Base-by-base conservation (phyloP, 2,888 invertebrate species). In the Zhuqinia jingwanae region DNA sequence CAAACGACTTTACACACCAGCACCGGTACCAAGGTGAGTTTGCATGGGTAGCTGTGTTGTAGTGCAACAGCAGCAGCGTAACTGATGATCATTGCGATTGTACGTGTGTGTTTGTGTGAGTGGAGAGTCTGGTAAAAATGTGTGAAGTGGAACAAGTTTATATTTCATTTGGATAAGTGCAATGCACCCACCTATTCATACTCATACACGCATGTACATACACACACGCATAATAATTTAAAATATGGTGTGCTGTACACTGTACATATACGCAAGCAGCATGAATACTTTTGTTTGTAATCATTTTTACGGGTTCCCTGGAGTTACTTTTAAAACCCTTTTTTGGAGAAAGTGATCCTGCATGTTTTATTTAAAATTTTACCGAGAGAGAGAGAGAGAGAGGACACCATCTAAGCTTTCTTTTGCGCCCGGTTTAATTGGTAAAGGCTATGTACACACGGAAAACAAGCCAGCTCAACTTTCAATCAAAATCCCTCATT, bases 221-320 rank as follows among this genome's bases (percentile, higher is more conserved):
- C 65, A 68, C 36, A 30, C n/a, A n/a, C n/a, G n/a, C n/a, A n/a
- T n/a, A 36, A 36, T 36, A 36, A 36, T 36, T 36, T 36, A 6
- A 3, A 36, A 36, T 36, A 36, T 36, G 36, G 36, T 36, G 8
- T 36, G 36, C 22, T 63, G 13, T 58, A n/a, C 58, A n/a, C n/a
- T 15, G 56, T 17, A 56, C 56, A 15, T 5, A 36, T 6, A 36
- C 8, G 36, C 8, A 13, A 60, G 2, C 60, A 25, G 27, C 22
- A 5, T 1, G 22, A 63, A 25, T 63, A 63, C 63, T 27, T 25
- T 27, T 36, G 36, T 36, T 36, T 25, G 25, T 58, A 17, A 20
- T 20, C n/a, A 58, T 70, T 75, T 75, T 53, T n/a, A 17, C 30
- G n/a, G 73, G 50, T 75, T 53, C 73, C 50, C 73, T 75, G 53